These are phyloP conservation scores for Anoplolepis gracilipes DNA, from an alignment of 1,140 invertebrate genomes.

Conservation along the genomic window DNA sequence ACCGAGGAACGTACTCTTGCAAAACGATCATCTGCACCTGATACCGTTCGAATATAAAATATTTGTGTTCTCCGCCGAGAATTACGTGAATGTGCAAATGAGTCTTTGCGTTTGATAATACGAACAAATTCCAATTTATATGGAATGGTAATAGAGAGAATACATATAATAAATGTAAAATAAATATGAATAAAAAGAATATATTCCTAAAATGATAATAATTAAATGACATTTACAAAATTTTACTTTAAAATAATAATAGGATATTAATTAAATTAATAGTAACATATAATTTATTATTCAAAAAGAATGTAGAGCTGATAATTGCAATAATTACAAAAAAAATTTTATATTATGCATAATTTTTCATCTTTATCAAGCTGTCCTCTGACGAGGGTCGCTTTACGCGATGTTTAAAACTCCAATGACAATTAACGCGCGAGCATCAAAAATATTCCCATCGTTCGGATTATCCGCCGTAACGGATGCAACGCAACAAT, in stretches of 20 bases:
- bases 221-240: background rate
- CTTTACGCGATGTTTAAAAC: background rate
- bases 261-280: background rate
- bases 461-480: constrained; percentile 28
- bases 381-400: background rate
- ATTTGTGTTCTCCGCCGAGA: background rate
- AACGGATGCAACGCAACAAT: constrained; percentile 29
- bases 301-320: background rate
- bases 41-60: constrained; percentile 8
- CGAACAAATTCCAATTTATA: no score
- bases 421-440: constrained; percentile 34
- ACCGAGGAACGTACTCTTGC: constrained; percentile 41
- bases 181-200: background rate
- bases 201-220: background rate
- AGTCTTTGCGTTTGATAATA: background rate
- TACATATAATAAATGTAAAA: background rate
- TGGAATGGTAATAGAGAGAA: no score
- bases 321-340: background rate
- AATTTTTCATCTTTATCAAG: background rate
- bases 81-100: background rate
- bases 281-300: background rate
- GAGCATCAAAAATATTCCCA: constrained; percentile 54
- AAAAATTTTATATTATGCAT: no score
- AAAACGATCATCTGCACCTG: constrained; percentile 38
- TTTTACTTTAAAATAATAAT: background rate